These are phyloP conservation scores for Nectonema munidae DNA, from an alignment of 2,888 invertebrate species.

Conservation along the genomic window DNA sequence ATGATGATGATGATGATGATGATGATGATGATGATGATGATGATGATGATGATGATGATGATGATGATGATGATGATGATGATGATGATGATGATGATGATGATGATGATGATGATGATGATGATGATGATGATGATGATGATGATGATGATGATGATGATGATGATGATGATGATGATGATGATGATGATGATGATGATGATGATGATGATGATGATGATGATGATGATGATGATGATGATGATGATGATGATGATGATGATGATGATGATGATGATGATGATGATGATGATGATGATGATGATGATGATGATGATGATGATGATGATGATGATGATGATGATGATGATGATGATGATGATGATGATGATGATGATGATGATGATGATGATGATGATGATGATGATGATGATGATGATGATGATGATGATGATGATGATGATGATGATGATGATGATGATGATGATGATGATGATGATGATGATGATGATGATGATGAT, in stretches of 20 bases:
- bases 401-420: too few species aligned
- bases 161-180: neutral
- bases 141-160: neutral
- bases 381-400: too few species aligned
- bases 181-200: slow-evolving; percentile 6
- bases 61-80: neutral
- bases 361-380: too few species aligned
- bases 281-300: slow-evolving; percentile 11
- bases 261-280: slow-evolving; percentile 11
- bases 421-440: too few species aligned
- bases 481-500: too few species aligned
- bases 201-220: slow-evolving; percentile 1
- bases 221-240: slow-evolving; percentile 8
- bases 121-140: neutral
- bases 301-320: too few species aligned
- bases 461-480: too few species aligned
- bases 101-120: neutral
- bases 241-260: slow-evolving; percentile 10
- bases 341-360: too few species aligned
- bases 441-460: too few species aligned
- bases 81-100: neutral
- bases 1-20: neutral
- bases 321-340: too few species aligned
- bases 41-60: neutral
- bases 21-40: neutral